These are phyloP conservation scores for Idaea aversata DNA, from an alignment of 2,888 invertebrate species.

Conservation along the genomic window DNA sequence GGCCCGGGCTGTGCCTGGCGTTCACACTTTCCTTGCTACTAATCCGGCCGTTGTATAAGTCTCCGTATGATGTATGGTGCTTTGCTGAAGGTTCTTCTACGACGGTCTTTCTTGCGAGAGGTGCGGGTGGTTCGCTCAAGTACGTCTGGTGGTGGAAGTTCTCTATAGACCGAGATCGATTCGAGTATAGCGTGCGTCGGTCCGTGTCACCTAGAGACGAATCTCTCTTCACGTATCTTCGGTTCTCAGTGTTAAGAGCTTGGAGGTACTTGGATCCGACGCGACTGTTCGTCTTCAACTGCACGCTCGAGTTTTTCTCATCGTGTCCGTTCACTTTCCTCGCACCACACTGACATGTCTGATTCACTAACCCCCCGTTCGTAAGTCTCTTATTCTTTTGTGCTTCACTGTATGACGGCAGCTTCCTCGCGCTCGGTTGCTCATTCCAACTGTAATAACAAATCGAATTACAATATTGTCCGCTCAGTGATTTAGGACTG, in stretches of 20 bases:
- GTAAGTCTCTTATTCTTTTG: conserved; percentile 76
- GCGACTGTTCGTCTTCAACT: conserved; percentile 66
- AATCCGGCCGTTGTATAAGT: conserved; percentile 68
- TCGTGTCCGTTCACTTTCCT: conserved; percentile 63
- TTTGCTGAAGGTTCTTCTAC: conserved; percentile 62
- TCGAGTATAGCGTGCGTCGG: conserved; percentile 54
- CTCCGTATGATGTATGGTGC: conserved; percentile 74
- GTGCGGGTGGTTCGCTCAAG: conserved; percentile 42
- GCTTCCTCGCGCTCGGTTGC: conserved; percentile 74
- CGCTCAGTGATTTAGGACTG: not conserved
- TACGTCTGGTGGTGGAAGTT: conserved; percentile 65
- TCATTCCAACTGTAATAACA: conserved; percentile 74
- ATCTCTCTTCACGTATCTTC: conserved; percentile 64
- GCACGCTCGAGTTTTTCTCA: conserved; percentile 50
- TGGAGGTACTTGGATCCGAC: conserved; percentile 75
- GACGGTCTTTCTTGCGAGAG: conserved; percentile 48
- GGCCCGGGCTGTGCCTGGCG: conserved; percentile 65
- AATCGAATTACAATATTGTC: conserved; percentile 4
- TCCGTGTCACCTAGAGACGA: conserved; percentile 64
- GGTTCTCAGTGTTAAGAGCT: conserved; percentile 59
- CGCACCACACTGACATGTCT: conserved; percentile 70
- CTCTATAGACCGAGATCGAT: conserved; percentile 74
- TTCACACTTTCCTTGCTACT: conserved; percentile 70
- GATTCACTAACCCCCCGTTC: conserved; percentile 64
- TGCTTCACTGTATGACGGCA: conserved; percentile 77